Conservation (phyloP, 2,888 invertebrate species). For the Argyra leucocephala region DNA sequence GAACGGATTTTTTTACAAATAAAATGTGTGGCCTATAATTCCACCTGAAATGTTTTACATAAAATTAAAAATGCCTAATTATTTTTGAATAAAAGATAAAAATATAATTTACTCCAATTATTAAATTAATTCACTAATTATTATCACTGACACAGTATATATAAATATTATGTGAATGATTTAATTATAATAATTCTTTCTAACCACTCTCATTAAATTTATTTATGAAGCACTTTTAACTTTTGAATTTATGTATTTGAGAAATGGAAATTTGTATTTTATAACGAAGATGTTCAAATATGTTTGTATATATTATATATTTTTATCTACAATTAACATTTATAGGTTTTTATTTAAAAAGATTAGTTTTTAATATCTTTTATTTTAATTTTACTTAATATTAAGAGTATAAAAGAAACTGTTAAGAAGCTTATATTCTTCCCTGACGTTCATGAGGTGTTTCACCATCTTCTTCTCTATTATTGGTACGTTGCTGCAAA, state of each 20-base stretch:
- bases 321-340: not conserved
- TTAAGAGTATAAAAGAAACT: not conserved
- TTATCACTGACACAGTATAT: too few species aligned
- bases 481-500: not conserved
- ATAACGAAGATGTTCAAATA: not conserved
- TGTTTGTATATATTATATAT: too few species aligned
- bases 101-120: slow-evolving; percentile 11
- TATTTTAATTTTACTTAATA: not conserved
- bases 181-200: too few species aligned
- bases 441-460: slow-evolving; percentile 5
- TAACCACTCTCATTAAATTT: not conserved
- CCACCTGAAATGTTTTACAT: too few species aligned
- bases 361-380: not conserved
- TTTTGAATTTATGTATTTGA: too few species aligned
- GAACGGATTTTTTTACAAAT: too few species aligned
- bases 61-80: too few species aligned
- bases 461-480: slow-evolving; percentile 5
- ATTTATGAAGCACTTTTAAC: not conserved
- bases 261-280: not conserved
- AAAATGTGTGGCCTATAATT: too few species aligned
- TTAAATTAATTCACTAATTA: too few species aligned
- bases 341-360: not conserved
- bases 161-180: too few species aligned
- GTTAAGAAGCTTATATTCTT: not conserved
- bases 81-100: not conserved